A percentile compares a stretch with the other conserved stretches of the same genome.
These are phyloP conservation scores for Hemicordylus capensis DNA, from an alignment of 2,113 vertebrate genomes.

Conservation along the genomic window DNA sequence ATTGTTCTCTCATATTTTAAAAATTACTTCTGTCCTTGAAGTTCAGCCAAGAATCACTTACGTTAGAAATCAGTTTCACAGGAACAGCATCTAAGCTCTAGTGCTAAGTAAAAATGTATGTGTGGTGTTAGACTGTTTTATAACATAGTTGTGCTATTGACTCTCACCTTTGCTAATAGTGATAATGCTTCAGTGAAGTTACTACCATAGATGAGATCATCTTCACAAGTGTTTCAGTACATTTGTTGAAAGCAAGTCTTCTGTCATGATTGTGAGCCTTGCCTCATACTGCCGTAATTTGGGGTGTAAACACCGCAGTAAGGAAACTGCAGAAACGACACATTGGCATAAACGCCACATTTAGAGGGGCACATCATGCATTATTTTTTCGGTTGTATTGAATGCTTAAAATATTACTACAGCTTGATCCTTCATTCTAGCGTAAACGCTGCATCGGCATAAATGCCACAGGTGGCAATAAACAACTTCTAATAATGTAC, in stretches of 20 bases:
- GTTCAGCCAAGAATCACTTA: background rate
- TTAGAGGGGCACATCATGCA: too few species aligned
- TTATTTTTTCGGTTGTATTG: too few species aligned
- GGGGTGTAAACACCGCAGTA: too few species aligned
- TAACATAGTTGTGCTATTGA: background rate
- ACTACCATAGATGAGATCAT: background rate
- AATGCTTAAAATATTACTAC: too few species aligned
- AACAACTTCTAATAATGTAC: too few species aligned
- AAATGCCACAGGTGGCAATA: too few species aligned
- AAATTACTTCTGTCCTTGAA: background rate
- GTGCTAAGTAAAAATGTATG: background rate
- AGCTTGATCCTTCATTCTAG: too few species aligned
- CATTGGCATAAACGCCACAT: too few species aligned
- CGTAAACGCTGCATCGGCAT: too few species aligned
- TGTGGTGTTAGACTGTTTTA: background rate
- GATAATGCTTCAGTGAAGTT: background rate
- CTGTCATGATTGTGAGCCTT: background rate
- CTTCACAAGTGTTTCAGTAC: background rate
- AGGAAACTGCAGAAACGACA: too few species aligned
- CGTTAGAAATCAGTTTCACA: background rate
- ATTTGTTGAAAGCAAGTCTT: background rate
- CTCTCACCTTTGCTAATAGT: background rate
- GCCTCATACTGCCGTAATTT: background rate
- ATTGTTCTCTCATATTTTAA: background rate
- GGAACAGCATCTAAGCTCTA: background rate